Evolutionary conservation across 2,797 vertebrate genomes (phyloP), one percentile per base, ranked within the genome.

Genomic region (Falco concolor): DNA sequence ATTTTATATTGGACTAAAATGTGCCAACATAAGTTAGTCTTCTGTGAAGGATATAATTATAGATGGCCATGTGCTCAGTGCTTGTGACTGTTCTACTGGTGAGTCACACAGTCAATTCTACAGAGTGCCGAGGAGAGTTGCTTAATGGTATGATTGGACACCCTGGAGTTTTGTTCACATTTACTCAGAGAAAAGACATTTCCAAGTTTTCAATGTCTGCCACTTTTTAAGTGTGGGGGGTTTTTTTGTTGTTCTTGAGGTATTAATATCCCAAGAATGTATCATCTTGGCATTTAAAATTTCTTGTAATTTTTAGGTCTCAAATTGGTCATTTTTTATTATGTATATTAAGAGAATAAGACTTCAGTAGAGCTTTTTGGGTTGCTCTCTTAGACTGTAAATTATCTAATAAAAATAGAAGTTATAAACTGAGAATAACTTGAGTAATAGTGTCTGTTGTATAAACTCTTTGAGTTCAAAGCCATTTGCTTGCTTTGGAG

Each of bases 1-100:
- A 47, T 93, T 87, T 93, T 88, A 70, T 90, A 60, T 84, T 76
- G 70, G 67, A 47, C 67, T 84, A 63, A 74, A 93, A 93, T 59
- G 36, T 82, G 59, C 77, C 84, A 83, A 19, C 7, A 4, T 79
- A 49, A 73, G 68, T 82, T 67, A 74, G 59, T 47, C 85, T 87
- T 92, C 86, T 87, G 56, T 74, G 92, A 84, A 77, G 77, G 93
- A 27, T 92, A 81, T 74, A 84, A 76, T 96, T 89, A 70, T 82
- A 70, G 86, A 32, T 56, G 78, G 70, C 81, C 45, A 60, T 60
- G 90, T 93, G 89, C 90, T 57, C 45, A 25, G 68, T 75, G 72
- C 95, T 83, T 94, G 90, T 87, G 85, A 80, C 94, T 91, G 65
- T 87, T 79, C 67, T 92, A 0, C 67, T 4, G 13, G 72, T 85